phyloP scores from a whole-genome alignment of 2,888 invertebrate genomes.

The Temnothorax rugatulus region DNA sequence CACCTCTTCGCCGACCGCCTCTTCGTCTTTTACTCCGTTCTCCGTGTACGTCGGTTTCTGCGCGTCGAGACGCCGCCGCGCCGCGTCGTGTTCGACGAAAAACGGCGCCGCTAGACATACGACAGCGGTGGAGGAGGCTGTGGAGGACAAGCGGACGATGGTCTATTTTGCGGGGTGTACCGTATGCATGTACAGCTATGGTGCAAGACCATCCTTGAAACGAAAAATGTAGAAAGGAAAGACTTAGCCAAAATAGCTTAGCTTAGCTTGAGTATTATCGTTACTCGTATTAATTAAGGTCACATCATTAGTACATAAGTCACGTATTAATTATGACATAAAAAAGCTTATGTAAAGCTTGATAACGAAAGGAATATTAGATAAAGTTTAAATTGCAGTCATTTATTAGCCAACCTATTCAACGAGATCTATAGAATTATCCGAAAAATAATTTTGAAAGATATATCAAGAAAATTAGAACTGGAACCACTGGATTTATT shows the following conservation, averaged over 20 bases:
- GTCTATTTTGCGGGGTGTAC: constrained; percentile 56
- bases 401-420: neutral
- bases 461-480: neutral
- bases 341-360: neutral
- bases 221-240: neutral
- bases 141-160: constrained; percentile 16
- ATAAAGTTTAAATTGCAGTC: neutral
- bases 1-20: constrained; percentile 79
- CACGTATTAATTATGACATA: neutral
- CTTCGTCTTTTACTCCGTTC: constrained; percentile 59
- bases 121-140: constrained; percentile 33
- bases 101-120: constrained; percentile 31
- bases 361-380: neutral
- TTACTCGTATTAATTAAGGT: neutral
- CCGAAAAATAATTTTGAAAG: neutral
- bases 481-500: neutral
- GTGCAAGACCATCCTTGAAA: neutral
- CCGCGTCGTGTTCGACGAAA: neutral
- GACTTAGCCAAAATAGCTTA: neutral
- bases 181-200: constrained; percentile 28
- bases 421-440: neutral
- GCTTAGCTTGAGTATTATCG: constrained; percentile 16
- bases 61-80: constrained; percentile 40
- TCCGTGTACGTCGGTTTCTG: constrained; percentile 37
- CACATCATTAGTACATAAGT: neutral